These are phyloP conservation scores for Sceloporus undulatus DNA, from an alignment of 2,113 vertebrate species.

Conservation along the genomic window DNA sequence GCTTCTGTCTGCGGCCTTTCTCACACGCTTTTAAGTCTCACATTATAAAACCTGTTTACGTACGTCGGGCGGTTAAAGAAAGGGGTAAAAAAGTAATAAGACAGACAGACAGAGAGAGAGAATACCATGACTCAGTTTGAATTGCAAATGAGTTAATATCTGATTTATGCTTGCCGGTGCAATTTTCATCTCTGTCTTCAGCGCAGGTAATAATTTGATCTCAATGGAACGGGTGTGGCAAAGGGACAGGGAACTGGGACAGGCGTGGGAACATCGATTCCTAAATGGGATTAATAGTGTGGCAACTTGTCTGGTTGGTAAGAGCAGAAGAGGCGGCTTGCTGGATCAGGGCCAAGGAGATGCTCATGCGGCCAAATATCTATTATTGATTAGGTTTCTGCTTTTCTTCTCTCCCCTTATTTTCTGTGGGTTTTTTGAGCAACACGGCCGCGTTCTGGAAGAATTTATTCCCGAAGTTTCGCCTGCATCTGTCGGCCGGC, in stretches of 20 bases:
- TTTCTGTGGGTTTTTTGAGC: too few relatives aligned
- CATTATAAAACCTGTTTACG: conserved; percentile 26
- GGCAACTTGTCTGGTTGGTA: background rate
- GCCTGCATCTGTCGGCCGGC: too few relatives aligned
- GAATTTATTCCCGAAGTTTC: too few relatives aligned
- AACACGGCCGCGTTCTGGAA: too few relatives aligned
- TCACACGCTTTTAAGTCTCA: background rate
- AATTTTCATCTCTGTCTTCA: conserved; percentile 1
- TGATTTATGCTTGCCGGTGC: background rate
- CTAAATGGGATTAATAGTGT: background rate
- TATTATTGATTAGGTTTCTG: background rate
- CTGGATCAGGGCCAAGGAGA: background rate
- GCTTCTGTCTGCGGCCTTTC: background rate
- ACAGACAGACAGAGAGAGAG: too few relatives aligned
- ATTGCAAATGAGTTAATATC: conserved; percentile 20
- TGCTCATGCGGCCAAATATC: background rate
- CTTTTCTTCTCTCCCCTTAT: background rate
- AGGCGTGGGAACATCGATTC: background rate
- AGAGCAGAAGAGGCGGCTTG: background rate
- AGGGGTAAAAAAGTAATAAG: too few relatives aligned
- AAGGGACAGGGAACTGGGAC: background rate
- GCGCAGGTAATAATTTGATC: background rate
- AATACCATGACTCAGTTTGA: conserved; percentile 6
- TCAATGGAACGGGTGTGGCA: background rate
- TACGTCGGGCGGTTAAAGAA: too few relatives aligned